Evolutionary conservation across 1,140 invertebrate species (phyloP).

Genomic region (Phthorimaea operculella): DNA sequence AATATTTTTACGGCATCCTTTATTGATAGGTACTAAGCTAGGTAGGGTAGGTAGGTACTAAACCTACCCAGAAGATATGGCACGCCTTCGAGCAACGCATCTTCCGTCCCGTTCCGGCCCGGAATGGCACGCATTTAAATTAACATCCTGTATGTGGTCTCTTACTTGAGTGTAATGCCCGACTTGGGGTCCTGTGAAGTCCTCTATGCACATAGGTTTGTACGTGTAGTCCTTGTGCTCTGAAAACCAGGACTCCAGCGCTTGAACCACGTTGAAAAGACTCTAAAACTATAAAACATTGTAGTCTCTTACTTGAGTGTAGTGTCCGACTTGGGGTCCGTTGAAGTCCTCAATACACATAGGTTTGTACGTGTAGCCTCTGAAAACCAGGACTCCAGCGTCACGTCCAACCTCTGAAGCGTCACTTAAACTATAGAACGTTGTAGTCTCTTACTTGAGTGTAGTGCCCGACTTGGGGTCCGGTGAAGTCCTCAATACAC

Average conservation of each 20-base stretch:
- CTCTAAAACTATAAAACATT: no score
- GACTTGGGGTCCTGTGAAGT: slow-evolving; percentile 27
- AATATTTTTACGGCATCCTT: no score
- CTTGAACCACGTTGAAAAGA: no score
- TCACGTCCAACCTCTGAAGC: no score
- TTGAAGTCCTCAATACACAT: slow-evolving; percentile 22
- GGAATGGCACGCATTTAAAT: no score
- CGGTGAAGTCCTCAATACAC: slow-evolving; percentile 18
- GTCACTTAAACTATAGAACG: no score
- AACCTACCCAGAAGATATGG: no score
- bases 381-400: slow-evolving; percentile 35
- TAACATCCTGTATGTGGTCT: no score
- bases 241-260: slow-evolving; percentile 35
- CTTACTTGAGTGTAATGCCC: slow-evolving; percentile 51
- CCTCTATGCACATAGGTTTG: slow-evolving; percentile 17
- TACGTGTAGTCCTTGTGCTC: slow-evolving; percentile 39
- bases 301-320: slow-evolving; percentile 50
- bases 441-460: slow-evolving; percentile 37
- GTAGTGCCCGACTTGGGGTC: slow-evolving; percentile 38
- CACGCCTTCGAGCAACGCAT: no score
- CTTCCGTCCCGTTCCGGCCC: no score
- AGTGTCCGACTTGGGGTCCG: slow-evolving; percentile 34
- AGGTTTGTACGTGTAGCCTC: slow-evolving; percentile 37
- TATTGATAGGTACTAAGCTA: no score
- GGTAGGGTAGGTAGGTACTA: no score